phyloP scores from a whole-genome alignment of 2,888 invertebrate genomes.

The Leucophenga montana region DNA sequence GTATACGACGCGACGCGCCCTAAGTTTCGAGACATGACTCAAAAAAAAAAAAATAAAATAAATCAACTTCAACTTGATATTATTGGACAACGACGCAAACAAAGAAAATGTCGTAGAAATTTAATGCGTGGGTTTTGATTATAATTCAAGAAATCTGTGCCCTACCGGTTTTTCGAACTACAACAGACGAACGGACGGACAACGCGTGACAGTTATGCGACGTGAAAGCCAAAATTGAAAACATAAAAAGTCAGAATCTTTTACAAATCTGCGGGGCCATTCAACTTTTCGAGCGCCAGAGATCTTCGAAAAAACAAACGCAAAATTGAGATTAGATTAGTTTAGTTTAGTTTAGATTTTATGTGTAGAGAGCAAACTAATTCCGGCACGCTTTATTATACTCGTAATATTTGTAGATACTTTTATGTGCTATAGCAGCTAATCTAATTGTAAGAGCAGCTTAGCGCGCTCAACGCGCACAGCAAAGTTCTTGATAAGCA shows the following conservation, averaged over 20 bases:
- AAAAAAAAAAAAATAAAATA: not conserved
- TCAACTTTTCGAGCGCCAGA: slow-evolving; percentile 38
- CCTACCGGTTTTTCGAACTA: slow-evolving; percentile 50
- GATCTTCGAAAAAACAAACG: not conserved
- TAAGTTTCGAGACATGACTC: slow-evolving; percentile 26
- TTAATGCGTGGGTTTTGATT: slow-evolving; percentile 59
- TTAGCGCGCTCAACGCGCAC: slow-evolving; percentile 43
- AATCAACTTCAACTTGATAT: slow-evolving; percentile 11
- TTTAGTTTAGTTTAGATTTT: slow-evolving; percentile 61
- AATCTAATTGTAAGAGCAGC: slow-evolving; percentile 59
- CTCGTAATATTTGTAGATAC: not conserved
- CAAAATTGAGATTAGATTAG: slow-evolving; percentile 48
- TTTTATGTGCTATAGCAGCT: not conserved
- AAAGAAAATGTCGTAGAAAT: slow-evolving; percentile 54
- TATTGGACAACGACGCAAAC: slow-evolving; percentile 20
- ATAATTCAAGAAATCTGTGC: slow-evolving; percentile 37
- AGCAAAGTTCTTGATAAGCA: not conserved
- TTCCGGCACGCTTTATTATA: not conserved
- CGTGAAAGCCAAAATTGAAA: not conserved
- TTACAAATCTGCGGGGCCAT: slow-evolving; percentile 40
- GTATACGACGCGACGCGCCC: not conserved
- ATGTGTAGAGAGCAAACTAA: not conserved
- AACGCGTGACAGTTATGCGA: too few species aligned
- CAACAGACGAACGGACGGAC: too few species aligned
- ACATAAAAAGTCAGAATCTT: not conserved